Conservation (phyloP, 2,888 invertebrate genomes). For the Gordius sp. region DNA sequence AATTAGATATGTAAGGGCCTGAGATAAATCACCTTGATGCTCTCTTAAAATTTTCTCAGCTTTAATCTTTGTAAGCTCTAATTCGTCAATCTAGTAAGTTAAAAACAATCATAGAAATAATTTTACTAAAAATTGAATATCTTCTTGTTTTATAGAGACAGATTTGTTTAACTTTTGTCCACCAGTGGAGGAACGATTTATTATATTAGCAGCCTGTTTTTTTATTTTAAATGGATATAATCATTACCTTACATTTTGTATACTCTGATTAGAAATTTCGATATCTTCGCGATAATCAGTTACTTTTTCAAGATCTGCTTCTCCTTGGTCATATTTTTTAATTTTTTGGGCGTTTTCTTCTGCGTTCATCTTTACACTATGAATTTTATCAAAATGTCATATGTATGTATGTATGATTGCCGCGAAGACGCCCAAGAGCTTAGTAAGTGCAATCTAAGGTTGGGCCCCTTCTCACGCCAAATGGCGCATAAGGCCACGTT, state of each 20-base stretch:
- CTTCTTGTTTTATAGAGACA: background rate
- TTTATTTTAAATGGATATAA: background rate
- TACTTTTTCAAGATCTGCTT: constrained; percentile 4
- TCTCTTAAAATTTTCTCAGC: background rate
- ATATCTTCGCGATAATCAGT: constrained; percentile 2
- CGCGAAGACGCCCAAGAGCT: too few species aligned
- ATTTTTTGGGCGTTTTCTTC: background rate
- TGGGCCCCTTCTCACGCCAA: too few species aligned
- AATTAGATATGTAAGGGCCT: background rate
- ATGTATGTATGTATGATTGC: too few species aligned
- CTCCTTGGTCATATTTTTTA: background rate
- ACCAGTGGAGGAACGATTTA: background rate
- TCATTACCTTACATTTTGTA: background rate
- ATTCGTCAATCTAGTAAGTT: background rate
- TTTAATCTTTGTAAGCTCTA: background rate
- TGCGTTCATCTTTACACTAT: background rate
- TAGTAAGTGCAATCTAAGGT: too few species aligned
- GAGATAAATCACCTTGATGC: background rate
- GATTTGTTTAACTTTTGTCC: background rate
- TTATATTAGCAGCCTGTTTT: background rate
- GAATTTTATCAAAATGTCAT: too few species aligned
- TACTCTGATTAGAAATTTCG: background rate
- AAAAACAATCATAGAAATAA: background rate
- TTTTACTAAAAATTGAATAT: background rate
- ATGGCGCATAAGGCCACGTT: too few species aligned